Conservation (phyloP, 2,888 invertebrate species). For the Phlogophora meticulosa region DNA sequence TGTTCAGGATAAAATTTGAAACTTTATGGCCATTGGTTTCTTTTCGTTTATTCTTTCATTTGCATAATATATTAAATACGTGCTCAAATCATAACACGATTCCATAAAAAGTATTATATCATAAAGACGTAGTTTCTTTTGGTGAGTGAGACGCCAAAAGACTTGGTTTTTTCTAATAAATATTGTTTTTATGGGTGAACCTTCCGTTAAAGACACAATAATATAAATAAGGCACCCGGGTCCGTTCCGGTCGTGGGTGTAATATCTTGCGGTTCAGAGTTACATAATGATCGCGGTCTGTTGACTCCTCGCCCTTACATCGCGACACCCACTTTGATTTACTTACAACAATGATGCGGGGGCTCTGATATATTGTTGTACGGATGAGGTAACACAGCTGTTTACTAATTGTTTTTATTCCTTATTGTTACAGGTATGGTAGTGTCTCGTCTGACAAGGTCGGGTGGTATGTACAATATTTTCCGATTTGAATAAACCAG, state of each 20-base stretch:
- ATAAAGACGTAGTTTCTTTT: slow-evolving; percentile 36
- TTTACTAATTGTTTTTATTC: slow-evolving; percentile 87
- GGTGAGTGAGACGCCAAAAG: slow-evolving; percentile 26
- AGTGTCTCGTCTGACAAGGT: slow-evolving; percentile 72
- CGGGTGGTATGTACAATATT: slow-evolving; percentile 51
- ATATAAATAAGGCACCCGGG: slow-evolving; percentile 61
- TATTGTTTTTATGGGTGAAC: slow-evolving; percentile 48
- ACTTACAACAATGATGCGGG: slow-evolving; percentile 87
- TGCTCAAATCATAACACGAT: slow-evolving; percentile 48
- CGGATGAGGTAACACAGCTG: slow-evolving; percentile 81
- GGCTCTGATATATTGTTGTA: slow-evolving; percentile 84
- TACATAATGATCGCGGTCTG: slow-evolving; percentile 64
- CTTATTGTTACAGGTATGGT: slow-evolving; percentile 87
- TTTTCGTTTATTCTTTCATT: slow-evolving; percentile 43
- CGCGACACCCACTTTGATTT: slow-evolving; percentile 79
- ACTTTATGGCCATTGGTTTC: slow-evolving; percentile 22
- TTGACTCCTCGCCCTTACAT: slow-evolving; percentile 60
- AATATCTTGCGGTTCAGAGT: slow-evolving; percentile 61
- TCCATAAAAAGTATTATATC: slow-evolving; percentile 27
- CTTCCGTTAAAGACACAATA: slow-evolving; percentile 61
- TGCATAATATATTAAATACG: slow-evolving; percentile 40
- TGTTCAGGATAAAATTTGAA: slow-evolving; percentile 28
- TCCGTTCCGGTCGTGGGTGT: slow-evolving; percentile 62
- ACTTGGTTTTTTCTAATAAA: slow-evolving; percentile 48
- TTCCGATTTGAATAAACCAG: slow-evolving; percentile 34